Percentiles rank a stretch among this genome's conserved stretches.
phyloP scores from a whole-genome alignment of 2,888 invertebrate genomes.

The Syrista parreyssii region DNA sequence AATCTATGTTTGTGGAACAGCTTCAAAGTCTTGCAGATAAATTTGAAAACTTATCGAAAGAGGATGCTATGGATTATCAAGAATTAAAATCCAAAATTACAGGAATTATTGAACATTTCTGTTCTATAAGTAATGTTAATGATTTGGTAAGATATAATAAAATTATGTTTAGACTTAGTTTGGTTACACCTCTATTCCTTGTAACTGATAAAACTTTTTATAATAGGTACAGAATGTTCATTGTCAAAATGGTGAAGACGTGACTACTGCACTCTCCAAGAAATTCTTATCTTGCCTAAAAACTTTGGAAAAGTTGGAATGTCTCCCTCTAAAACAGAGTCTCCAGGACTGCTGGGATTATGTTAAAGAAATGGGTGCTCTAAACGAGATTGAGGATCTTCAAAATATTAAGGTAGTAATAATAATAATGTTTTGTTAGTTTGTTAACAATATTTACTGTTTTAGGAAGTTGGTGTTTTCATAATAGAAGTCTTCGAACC shows the following conservation, averaged over 20 bases:
- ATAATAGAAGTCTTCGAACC: constrained; percentile 53
- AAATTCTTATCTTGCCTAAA: constrained; percentile 47
- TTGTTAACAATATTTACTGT: neutral
- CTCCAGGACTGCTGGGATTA: constrained; percentile 54
- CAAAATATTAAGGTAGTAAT: constrained; percentile 57
- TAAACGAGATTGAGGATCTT: constrained; percentile 57
- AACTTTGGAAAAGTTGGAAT: constrained; percentile 53
- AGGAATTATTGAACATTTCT: constrained; percentile 49
- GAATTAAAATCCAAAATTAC: constrained; percentile 50
- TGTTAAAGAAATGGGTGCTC: constrained; percentile 58
- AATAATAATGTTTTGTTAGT: neutral
- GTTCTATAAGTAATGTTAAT: constrained; percentile 37
- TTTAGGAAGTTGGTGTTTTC: constrained; percentile 56
- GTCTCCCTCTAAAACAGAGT: constrained; percentile 51
- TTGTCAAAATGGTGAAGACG: constrained; percentile 19
- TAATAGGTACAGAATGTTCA: neutral
- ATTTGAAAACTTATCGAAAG: constrained; percentile 46
- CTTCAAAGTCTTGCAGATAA: constrained; percentile 46
- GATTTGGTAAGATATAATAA: constrained; percentile 37
- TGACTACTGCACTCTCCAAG: constrained; percentile 34
- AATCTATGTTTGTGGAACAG: constrained; percentile 46
- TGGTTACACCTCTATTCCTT: neutral
- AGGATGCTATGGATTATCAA: constrained; percentile 44
- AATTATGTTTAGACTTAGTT: neutral
- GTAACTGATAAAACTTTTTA: neutral